Conservation (phyloP, 2,113 vertebrate species). For the Grammomys surdaster region DNA sequence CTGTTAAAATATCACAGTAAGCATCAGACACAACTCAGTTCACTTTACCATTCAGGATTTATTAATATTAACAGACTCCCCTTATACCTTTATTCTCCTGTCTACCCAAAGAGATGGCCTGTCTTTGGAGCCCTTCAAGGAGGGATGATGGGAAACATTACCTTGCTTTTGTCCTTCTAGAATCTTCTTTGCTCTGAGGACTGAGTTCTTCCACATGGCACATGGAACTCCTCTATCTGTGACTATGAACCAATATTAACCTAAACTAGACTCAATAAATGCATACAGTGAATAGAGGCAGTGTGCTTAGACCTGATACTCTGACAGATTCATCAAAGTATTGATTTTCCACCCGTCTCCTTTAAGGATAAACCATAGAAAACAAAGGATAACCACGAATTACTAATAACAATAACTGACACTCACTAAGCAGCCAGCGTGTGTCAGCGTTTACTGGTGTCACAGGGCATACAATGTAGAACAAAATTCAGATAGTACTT, state of each 20-base stretch:
- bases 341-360: not conserved
- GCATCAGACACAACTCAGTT: not conserved
- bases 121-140: not conserved
- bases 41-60: not conserved
- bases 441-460: not conserved
- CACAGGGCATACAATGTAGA: not conserved
- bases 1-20: not conserved
- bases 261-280: not conserved
- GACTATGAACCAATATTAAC: no score
- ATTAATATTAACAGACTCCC: not conserved
- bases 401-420: not conserved
- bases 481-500: not conserved
- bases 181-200: not conserved
- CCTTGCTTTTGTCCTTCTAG: not conserved
- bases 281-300: fast-evolving
- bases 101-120: fast-evolving
- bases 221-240: not conserved
- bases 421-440: no score
- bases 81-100: not conserved
- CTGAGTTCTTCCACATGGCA: not conserved
- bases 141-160: not conserved
- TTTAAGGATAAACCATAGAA: not conserved
- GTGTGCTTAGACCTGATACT: not conserved
- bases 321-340: no score
- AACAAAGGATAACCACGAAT: not conserved